Base-by-base conservation (phyloP, 2,113 vertebrate genomes). In the Periophthalmus modestus region DNA sequence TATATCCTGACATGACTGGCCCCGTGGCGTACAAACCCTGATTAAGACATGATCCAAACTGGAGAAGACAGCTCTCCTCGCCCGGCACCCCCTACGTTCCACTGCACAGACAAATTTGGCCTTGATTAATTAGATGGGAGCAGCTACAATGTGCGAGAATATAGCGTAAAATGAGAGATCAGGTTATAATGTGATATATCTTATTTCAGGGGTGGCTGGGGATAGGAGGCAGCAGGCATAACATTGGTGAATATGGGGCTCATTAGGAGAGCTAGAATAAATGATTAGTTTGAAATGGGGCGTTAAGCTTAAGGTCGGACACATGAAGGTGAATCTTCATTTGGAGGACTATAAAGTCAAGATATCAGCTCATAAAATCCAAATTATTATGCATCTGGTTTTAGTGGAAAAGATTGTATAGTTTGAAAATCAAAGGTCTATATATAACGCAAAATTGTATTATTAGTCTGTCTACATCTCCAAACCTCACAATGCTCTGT, bases 101-200 rank as follows among this genome's bases (percentile, higher is more conserved):
- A 62, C 81, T 81, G 92, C 89, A 75, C 74, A 92, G 87, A 94
- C 92, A 89, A 92, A 93, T 85, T 82, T 82, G 3, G 81, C 58
- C 65, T 59, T 61, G 74, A 88, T 89, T 88, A 88, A 78, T 88
- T 83, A 84, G 65, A 78, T 81, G 84, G 73, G 72, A 65, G 73
- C 75, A 72, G 59, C 63, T 58, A n/a, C 65, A 63, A 70, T 71
- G 66, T 48, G 82, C 50, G 47, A 77, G 81, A 82, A 82, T 54
- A 59, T 68, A 54, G 82, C 80, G 82, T 80, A 82, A 65, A 69
- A 74, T 46, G 72, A 83, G 73, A 73, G 77, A 82, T 77, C 10
- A 43, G 71, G 54, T 74, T 48, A 62, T 81, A 79, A 89, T 86
- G 83, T 73, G 84, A 87, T 80, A n/a, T n/a, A 87, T 82, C 84